Base-by-base conservation (phyloP, 2,888 invertebrate species). In the Parasteatoda lunata region DNA sequence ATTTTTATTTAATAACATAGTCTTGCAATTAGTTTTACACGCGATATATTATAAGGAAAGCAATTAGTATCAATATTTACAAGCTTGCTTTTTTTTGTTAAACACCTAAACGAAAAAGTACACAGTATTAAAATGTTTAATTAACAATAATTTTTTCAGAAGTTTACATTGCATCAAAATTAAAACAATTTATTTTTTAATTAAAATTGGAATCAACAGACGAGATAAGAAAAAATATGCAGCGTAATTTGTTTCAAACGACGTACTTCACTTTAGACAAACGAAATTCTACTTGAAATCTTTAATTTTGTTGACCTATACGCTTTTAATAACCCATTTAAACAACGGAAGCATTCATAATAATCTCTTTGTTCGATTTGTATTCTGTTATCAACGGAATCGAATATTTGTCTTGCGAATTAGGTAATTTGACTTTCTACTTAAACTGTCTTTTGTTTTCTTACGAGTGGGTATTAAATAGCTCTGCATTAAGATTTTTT, bases 261-360 rank as follows among this genome's bases (percentile, higher is more conserved):
- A 77, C 68, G 5, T 7, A 68, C 13, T 66, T 45, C 45, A 7
- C 15, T 49, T 51, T 48, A 66, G 66, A 77, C 66, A 77, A 68
- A 66, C 52, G 52, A 65, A 65, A 75, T 76, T 45, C 59, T 76
- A 48, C 49, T 66, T 76, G 11, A 48, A 77, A 48, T 78, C 30
- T 49, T 59, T 59, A 78, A 78, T 78, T 59, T 30, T 66, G 52
- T 78, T 78, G 54, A 9, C 78, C n/a, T 70, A 47, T n/a, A 15
- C 54, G 54, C 69, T 69, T 78, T 78, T 78, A 78, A 78, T 78
- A 70, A 69, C 70, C 70, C 78, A 69, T 78, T 70, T 78, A 13
- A 70, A 59, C 69, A 70, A 70, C 70, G 45, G 70, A 78, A 70
- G 78, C 69, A 78, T 70, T 70, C 78, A 70, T 78, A 78, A 70